Base-by-base conservation (phyloP, 1,140 invertebrate genomes). In the Drosophila murphyi region DNA sequence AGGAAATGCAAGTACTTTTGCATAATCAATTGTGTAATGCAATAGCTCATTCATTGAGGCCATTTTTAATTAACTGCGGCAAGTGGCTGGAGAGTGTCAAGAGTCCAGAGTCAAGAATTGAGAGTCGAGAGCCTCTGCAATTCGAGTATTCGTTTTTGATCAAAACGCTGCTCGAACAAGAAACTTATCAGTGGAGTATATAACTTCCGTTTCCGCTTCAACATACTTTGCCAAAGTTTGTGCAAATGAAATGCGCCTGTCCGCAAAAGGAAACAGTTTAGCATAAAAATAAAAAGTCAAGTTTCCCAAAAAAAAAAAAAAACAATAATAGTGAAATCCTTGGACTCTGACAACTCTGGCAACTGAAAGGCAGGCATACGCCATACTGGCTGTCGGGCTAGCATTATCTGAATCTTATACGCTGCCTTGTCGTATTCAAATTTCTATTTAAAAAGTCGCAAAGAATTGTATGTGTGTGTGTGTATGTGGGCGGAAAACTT, bases 341-440 rank as follows among this genome's bases (percentile, higher is more conserved):
- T 32, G 54, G 59, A 64, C 54, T 82, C 65, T 56, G 55, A 47
- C 65, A 82, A 74, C 71, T 69, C 59, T 63, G 76, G 75, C 64
- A 82, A 71, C 65, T 79, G 68, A 47, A 81, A 72, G 81, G 59
- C 79, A 63, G 34, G 60, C 47, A 20, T 20, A 20, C 20, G 20
- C 20, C 20, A 20, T 20, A 20, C 20, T 20, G 20, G 20, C 20
- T 31, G 51, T 31, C 41, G 4, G 41, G 32, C n/a, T 56, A 43
- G 56, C 56, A 77, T 74, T 85, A 85, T 85, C 77, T 86, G 74
- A 86, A 86, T 86, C 78, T 80, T 81, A 75, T 86, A 76, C 74
- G 65, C 65, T 65, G 59, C 61, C 82, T 87, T 87, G 82, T 72
- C 67, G 68, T 87, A 86, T 87, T 86, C 82, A 86, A 86, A 86